A percentile compares a stretch with the other conserved stretches of the same genome.
Conservation (phyloP, 2,797 vertebrate species). For the Sebastes ruberrimus region DNA sequence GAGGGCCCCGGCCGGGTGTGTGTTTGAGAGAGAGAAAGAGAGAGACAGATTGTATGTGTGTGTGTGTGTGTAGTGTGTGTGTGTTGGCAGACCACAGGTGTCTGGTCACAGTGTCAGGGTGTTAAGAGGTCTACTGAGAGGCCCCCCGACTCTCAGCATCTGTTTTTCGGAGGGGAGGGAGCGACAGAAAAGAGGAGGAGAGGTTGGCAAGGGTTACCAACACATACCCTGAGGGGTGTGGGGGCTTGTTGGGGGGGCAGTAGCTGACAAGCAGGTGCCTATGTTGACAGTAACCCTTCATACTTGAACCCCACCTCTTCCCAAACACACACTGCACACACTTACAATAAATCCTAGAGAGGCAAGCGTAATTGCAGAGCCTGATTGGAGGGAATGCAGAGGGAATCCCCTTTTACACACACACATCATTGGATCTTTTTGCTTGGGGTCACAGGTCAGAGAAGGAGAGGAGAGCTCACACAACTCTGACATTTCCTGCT, state of each 20-base stretch:
- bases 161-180: constrained; percentile 79
- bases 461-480: constrained; percentile 50
- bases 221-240: constrained; percentile 76
- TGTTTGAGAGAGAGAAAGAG: constrained; percentile 47
- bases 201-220: constrained; percentile 85
- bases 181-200: constrained; percentile 73
- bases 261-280: constrained; percentile 84
- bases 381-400: constrained; percentile 73
- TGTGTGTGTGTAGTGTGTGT: constrained; percentile 56
- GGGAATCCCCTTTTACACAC: constrained; percentile 72
- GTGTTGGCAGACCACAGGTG: constrained; percentile 79
- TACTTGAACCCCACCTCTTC: constrained; percentile 48
- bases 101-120: constrained; percentile 79
- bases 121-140: constrained; percentile 81
- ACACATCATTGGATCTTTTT: constrained; percentile 57
- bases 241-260: constrained; percentile 47
- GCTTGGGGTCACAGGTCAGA: constrained; percentile 68
- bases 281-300: constrained; percentile 71
- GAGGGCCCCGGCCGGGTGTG: constrained; percentile 82
- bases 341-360: constrained; percentile 52
- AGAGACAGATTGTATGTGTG: constrained; percentile 40
- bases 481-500: constrained; percentile 75
- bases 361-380: constrained; percentile 73
- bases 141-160: constrained; percentile 77
- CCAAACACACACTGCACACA: constrained; percentile 41